Percentiles rank a stretch among this genome's conserved stretches.
Evolutionary conservation across 2,797 vertebrate species (phyloP).

Genomic region (Kryptolebias ocellatus): DNA sequence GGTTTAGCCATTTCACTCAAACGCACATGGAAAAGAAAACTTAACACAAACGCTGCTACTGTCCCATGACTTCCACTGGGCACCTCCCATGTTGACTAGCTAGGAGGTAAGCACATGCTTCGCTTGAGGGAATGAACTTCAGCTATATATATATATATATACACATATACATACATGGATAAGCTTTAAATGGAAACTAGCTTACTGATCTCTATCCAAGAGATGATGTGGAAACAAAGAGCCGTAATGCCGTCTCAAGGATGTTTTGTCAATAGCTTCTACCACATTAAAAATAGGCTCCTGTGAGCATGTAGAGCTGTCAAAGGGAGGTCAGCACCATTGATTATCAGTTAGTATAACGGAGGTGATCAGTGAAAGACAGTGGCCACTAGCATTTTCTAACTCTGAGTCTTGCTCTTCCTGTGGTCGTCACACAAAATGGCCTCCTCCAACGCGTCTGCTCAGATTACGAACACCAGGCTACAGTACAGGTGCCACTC

Average conservation of each 20-base stretch:
- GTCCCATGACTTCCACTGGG: slow-evolving; percentile 45
- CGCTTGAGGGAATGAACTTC: slow-evolving; percentile 29
- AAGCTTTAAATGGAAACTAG: slow-evolving; percentile 21
- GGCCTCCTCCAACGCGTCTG: slow-evolving; percentile 60
- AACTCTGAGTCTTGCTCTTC: slow-evolving; percentile 60
- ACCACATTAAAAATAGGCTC: slow-evolving; percentile 31
- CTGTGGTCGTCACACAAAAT: slow-evolving; percentile 81
- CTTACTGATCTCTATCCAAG: not conserved
- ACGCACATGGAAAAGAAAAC: slow-evolving; percentile 72
- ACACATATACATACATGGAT: slow-evolving; percentile 12
- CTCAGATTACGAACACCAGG: slow-evolving; percentile 60
- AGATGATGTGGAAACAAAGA: too few relatives aligned
- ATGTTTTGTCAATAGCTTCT: slow-evolving; percentile 15
- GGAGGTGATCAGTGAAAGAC: slow-evolving; percentile 60
- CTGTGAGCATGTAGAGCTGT: slow-evolving; percentile 38
- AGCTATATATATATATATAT: slow-evolving; percentile 14
- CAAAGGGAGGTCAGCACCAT: slow-evolving; percentile 70
- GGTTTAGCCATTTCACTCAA: slow-evolving; percentile 77
- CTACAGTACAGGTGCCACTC: slow-evolving; percentile 34
- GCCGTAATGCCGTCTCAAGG: not conserved
- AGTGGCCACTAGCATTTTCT: slow-evolving; percentile 36
- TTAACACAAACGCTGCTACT: slow-evolving; percentile 39
- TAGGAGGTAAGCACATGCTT: slow-evolving; percentile 56
- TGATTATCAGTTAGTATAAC: slow-evolving; percentile 59
- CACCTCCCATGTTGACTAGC: slow-evolving; percentile 49